Conservation (phyloP, 2,113 vertebrate species). For the Climacteris rufus region DNA sequence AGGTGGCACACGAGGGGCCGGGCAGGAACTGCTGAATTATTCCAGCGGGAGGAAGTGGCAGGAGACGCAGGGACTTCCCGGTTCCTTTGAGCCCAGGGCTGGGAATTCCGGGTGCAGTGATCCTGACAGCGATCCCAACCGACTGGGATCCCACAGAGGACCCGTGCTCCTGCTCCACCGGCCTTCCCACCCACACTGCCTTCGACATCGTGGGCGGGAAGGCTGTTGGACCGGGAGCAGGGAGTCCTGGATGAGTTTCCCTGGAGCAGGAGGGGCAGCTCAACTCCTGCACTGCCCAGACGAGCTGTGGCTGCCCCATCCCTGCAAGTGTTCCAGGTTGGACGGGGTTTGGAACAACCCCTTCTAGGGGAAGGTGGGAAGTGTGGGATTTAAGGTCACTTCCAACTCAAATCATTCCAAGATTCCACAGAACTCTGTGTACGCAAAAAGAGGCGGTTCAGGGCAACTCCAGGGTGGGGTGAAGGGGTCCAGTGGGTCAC, state of each 20-base stretch:
- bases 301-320: not conserved
- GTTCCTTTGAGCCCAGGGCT: not conserved
- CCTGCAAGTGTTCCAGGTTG: not conserved
- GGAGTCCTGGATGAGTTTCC: not conserved
- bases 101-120: not conserved
- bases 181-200: not conserved
- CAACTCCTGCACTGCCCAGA: not conserved
- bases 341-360: not conserved
- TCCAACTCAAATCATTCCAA: not conserved
- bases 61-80: not conserved
- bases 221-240: accelerated
- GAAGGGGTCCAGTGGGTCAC: not conserved
- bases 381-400: not conserved
- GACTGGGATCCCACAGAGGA: not conserved
- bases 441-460: not conserved
- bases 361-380: not conserved
- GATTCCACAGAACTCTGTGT: not conserved
- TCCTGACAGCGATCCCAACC: not conserved
- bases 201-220: not conserved
- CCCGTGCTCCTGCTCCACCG: accelerated
- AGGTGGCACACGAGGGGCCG: not conserved
- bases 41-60: not conserved
- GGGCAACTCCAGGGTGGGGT: not conserved
- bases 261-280: not conserved
- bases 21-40: not conserved